Evolutionary conservation across 1,140 invertebrate species (phyloP).

Genomic region (Himalopsyche phryganea): DNA sequence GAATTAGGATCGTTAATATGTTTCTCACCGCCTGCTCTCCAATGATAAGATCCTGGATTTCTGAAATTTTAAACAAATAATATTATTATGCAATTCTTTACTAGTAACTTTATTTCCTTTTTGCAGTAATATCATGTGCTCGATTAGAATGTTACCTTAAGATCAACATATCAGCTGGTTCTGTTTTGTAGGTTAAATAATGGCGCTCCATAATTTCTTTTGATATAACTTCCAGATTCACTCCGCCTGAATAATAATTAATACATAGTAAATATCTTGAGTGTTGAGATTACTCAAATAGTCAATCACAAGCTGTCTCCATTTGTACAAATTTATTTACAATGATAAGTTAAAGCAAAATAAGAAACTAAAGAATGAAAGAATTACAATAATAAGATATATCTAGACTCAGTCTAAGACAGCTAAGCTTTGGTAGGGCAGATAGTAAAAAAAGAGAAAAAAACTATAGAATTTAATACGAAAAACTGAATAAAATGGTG

Average conservation of each 20-base stretch:
- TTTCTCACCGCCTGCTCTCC: slow-evolving; percentile 94
- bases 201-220: slow-evolving; percentile 85
- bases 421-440: too few relatives aligned
- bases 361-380: too few relatives aligned
- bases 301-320: too few relatives aligned
- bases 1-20: slow-evolving; percentile 96
- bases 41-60: slow-evolving; percentile 94
- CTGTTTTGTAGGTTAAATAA: slow-evolving; percentile 68
- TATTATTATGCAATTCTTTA: neutral
- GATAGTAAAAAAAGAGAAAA: too few relatives aligned
- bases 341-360: too few relatives aligned
- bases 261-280: too few relatives aligned
- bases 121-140: neutral
- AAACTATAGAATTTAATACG: too few relatives aligned
- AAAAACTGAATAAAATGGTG: slow-evolving; percentile 7
- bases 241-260: slow-evolving; percentile 68
- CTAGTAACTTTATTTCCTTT: neutral
- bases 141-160: slow-evolving; percentile 51
- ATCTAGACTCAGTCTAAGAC: too few relatives aligned
- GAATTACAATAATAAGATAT: too few relatives aligned
- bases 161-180: slow-evolving; percentile 71
- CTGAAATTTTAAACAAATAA: slow-evolving; percentile 40
- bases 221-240: slow-evolving; percentile 85
- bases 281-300: too few relatives aligned
- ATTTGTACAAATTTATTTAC: too few relatives aligned